phyloP scores from a whole-genome alignment of 92 coral and sea anemone genomes.

The Zoanthus gigantus region DNA sequence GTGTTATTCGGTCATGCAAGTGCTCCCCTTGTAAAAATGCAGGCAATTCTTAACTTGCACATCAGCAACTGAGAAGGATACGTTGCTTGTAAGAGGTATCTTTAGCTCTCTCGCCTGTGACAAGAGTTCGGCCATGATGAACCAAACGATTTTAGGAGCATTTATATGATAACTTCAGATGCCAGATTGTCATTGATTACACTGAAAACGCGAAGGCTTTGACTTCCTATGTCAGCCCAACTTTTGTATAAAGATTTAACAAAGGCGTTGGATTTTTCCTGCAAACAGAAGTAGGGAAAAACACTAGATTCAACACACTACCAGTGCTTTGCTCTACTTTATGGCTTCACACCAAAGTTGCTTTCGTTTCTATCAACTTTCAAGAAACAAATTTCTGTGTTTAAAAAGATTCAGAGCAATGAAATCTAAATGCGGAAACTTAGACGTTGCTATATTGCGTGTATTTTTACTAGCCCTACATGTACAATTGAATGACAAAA shows the following conservation, averaged over 20 bases:
- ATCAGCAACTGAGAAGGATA: neutral
- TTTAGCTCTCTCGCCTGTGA: neutral
- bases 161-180: conserved; percentile 10
- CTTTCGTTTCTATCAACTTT: neutral
- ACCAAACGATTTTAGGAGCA: neutral
- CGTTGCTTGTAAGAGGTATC: neutral
- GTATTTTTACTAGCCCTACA: neutral
- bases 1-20: conserved; percentile 16
- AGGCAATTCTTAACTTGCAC: conserved; percentile 16
- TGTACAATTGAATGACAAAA: neutral
- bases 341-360: neutral
- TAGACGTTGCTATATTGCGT: neutral
- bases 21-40: conserved; percentile 23
- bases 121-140: neutral
- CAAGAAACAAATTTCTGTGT: neutral
- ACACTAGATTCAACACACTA: neutral
- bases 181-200: neutral
- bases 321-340: conserved; percentile 9
- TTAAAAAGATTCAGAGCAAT: conserved; percentile 2
- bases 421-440: neutral
- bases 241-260: neutral
- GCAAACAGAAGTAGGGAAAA: neutral
- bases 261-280: neutral
- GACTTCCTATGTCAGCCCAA: conserved; percentile 12
- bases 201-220: neutral